Percentiles rank a stretch among this genome's conserved stretches.
These are phyloP conservation scores for Eptatretus atami DNA, from an alignment of 2,797 vertebrate genomes.

Conservation along the genomic window DNA sequence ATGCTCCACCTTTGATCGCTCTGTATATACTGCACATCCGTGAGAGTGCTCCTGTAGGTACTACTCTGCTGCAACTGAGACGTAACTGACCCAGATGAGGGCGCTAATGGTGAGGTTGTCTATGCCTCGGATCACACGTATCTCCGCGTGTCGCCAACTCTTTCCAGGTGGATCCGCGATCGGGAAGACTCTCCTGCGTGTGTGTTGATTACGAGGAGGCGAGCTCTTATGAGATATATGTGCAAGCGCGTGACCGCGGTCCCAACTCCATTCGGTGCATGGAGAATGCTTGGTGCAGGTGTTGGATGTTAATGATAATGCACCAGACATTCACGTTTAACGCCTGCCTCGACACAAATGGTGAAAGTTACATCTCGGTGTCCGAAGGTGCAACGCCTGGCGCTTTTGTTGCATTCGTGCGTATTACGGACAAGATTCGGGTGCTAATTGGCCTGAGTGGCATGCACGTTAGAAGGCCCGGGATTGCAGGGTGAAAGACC, in stretches of 20 bases:
- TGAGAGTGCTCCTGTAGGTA: conserved; percentile 57
- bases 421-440: conserved; percentile 62
- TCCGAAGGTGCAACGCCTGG: conserved; percentile 59
- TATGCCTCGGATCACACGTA: conserved; percentile 79
- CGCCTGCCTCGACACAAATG: neutral
- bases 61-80: conserved; percentile 67
- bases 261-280: conserved; percentile 78
- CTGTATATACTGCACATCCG: conserved; percentile 52
- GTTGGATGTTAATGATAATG: conserved; percentile 58
- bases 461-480: conserved; percentile 51
- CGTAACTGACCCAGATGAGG: conserved; percentile 69
- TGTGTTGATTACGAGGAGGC: conserved; percentile 79
- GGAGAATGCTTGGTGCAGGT: conserved; percentile 73
- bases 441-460: conserved; percentile 64
- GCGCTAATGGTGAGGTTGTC: conserved; percentile 58
- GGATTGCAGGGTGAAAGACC: neutral
- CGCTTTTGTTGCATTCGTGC: conserved; percentile 69
- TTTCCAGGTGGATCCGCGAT: conserved; percentile 50
- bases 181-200: conserved; percentile 56
- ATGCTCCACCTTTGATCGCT: conserved; percentile 66
- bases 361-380: conserved; percentile 33
- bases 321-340: conserved; percentile 36
- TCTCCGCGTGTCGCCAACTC: conserved; percentile 50
- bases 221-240: conserved; percentile 52
- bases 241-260: conserved; percentile 81